phyloP scores from a whole-genome alignment of 1,140 invertebrate genomes.

The Listronotus bonariensis region DNA sequence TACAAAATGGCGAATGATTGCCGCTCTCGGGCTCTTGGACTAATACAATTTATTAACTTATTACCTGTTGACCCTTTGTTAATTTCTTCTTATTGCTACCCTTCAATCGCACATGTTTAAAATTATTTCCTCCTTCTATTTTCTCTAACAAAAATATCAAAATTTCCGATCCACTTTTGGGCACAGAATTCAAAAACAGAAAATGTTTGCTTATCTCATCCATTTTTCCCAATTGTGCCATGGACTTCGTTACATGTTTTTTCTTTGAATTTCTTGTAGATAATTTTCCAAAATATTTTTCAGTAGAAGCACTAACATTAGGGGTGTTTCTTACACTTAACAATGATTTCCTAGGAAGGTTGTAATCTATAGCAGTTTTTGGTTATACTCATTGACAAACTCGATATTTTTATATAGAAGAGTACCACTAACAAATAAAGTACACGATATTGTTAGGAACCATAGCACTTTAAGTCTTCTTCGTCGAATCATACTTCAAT shows the following conservation, averaged over 20 bases:
- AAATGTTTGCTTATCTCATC: slow-evolving; percentile 60
- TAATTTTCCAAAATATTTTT: background rate
- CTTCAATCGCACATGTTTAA: slow-evolving; percentile 64
- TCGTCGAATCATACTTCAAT: slow-evolving; percentile 13
- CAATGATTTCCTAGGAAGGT: slow-evolving; percentile 22
- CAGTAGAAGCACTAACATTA: slow-evolving; percentile 5
- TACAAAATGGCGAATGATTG: background rate
- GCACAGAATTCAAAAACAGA: slow-evolving; percentile 68
- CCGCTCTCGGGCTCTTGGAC: background rate
- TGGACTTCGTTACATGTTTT: slow-evolving; percentile 60
- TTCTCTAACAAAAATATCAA: slow-evolving; percentile 67
- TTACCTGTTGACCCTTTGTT: slow-evolving; percentile 58
- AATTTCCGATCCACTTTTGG: slow-evolving; percentile 68
- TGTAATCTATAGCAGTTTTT: background rate
- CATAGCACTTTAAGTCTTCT: slow-evolving; percentile 23
- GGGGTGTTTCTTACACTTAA: slow-evolving; percentile 13
- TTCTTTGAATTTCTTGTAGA: background rate
- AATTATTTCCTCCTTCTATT: slow-evolving; percentile 65
- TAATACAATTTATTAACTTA: background rate
- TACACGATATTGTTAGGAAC: slow-evolving; percentile 11
- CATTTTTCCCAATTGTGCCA: slow-evolving; percentile 59
- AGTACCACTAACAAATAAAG: slow-evolving; percentile 8
- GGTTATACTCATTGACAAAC: background rate
- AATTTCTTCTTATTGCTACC: slow-evolving; percentile 56
- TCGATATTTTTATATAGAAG: slow-evolving; percentile 7